A percentile compares a stretch with the other conserved stretches of the same genome.
Conservation (phyloP, 1,140 invertebrate genomes). For the Drosophila watanabei region DNA sequence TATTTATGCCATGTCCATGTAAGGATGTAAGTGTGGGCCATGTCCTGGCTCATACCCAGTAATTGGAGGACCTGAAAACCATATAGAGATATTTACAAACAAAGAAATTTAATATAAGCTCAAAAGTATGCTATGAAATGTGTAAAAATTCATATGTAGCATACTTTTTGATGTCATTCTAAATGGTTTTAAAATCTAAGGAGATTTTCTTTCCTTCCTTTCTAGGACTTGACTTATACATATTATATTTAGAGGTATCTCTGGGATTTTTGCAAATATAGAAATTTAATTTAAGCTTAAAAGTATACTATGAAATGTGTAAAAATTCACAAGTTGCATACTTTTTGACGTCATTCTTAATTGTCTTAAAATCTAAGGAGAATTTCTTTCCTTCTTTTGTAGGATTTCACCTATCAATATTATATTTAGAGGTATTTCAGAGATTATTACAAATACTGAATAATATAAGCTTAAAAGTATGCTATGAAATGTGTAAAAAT, state of each 20-base stretch:
- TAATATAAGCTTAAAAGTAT: neutral
- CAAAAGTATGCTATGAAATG: neutral
- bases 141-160: neutral
- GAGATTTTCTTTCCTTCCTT: neutral
- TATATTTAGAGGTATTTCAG: no score
- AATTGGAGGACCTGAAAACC: neutral
- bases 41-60: slow-evolving; percentile 16
- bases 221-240: neutral
- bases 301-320: neutral
- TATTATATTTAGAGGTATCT: no score
- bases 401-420: no score
- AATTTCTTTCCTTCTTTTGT: no score
- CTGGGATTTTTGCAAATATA: no score
- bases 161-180: neutral
- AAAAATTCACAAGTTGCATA: neutral
- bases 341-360: neutral
- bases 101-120: neutral
- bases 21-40: neutral
- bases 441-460: no score
- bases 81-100: no score
- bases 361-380: neutral
- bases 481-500: neutral
- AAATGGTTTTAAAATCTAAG: neutral
- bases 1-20: slow-evolving; percentile 67
- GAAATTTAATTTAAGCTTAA: neutral